Evolutionary conservation across 2,888 invertebrate genomes (phyloP).

Genomic region (Scelioninae gen. 1): DNA sequence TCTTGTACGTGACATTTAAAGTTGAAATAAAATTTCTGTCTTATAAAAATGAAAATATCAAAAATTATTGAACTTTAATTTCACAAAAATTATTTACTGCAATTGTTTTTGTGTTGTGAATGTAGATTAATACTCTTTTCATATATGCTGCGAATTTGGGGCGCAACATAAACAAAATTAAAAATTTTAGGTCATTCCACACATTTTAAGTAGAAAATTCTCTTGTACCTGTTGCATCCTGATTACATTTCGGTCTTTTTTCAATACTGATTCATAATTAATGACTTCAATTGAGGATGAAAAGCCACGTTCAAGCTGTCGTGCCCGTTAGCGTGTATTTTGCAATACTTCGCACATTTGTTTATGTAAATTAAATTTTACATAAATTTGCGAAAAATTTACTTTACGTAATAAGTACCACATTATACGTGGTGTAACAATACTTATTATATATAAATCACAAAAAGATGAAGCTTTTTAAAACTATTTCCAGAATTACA

Average conservation of each 20-base stretch:
- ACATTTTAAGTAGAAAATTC: constrained; percentile 22
- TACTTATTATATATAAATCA: no score
- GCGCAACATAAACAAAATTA: neutral
- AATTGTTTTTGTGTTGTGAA: no score
- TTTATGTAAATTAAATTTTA: constrained; percentile 27
- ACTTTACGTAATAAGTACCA: neutral
- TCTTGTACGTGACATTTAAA: constrained; percentile 54
- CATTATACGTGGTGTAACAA: no score
- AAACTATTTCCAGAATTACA: no score
- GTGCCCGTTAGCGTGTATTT: constrained; percentile 41
- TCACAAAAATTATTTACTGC: no score
- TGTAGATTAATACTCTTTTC: no score
- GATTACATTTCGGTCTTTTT: constrained; percentile 43
- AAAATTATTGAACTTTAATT: no score
- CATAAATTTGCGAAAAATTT: constrained; percentile 13
- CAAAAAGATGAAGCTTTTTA: no score
- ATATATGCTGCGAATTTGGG: no score
- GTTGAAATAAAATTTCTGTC: constrained; percentile 31
- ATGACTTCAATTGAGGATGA: constrained; percentile 48
- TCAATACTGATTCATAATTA: constrained; percentile 54
- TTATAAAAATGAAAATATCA: neutral
- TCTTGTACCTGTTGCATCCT: constrained; percentile 34
- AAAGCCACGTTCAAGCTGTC: constrained; percentile 38
- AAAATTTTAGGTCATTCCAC: neutral
- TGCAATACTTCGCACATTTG: constrained; percentile 36